These are phyloP conservation scores for Ennomos fuscantarius DNA, from an alignment of 2,888 invertebrate genomes.

Conservation along the genomic window DNA sequence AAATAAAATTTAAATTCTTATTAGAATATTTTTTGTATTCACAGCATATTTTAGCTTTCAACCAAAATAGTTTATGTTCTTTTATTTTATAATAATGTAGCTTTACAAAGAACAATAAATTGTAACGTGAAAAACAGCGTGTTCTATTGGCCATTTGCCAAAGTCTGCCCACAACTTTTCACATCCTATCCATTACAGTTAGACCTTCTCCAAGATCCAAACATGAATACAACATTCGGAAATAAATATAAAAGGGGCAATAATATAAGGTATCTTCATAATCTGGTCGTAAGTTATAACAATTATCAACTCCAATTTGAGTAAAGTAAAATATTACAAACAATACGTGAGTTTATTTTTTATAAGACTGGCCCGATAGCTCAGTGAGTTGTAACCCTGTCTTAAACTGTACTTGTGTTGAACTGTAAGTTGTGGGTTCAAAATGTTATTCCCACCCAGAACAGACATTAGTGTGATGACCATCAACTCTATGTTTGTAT, in stretches of 20 bases:
- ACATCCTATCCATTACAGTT: constrained; percentile 8
- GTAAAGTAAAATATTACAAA: constrained; percentile 26
- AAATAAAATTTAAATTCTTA: too few relatives aligned
- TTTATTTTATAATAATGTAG: constrained; percentile 47
- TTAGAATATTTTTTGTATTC: too few relatives aligned
- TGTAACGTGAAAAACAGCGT: constrained; percentile 54
- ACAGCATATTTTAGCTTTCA: constrained; percentile 26
- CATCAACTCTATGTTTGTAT: too few relatives aligned
- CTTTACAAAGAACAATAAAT: constrained; percentile 57
- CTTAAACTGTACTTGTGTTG: too few relatives aligned
- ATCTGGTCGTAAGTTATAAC: constrained; percentile 17
- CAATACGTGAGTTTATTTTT: constrained; percentile 27
- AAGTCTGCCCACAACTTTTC: constrained; percentile 31
- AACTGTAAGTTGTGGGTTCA: too few relatives aligned
- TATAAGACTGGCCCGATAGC: too few relatives aligned
- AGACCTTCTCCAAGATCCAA: constrained; percentile 8
- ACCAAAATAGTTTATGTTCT: constrained; percentile 45
- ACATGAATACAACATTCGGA: background rate
- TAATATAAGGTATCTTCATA: constrained; percentile 7
- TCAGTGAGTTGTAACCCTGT: too few relatives aligned
- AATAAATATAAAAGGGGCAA: constrained; percentile 2
- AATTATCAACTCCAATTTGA: constrained; percentile 15
- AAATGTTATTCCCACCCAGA: too few relatives aligned
- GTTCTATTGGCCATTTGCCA: constrained; percentile 54
- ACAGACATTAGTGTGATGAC: too few relatives aligned